A percentile compares a stretch with the other conserved stretches of the same genome.
Evolutionary conservation across 2,888 invertebrate genomes (phyloP).

Genomic region (Pseudococcus longispinus): DNA sequence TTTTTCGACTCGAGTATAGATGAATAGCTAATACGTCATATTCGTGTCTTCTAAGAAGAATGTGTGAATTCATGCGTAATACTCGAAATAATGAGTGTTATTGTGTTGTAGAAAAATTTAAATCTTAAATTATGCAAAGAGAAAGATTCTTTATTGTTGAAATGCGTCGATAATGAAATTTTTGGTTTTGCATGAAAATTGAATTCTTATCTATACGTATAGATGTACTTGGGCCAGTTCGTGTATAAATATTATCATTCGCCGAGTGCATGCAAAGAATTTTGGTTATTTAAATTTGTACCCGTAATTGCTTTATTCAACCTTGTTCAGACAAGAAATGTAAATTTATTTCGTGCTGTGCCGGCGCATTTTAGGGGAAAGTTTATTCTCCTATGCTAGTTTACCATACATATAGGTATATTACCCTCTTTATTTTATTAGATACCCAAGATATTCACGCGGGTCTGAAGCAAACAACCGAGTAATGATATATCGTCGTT

Average conservation of each 20-base stretch:
- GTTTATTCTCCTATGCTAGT: neutral
- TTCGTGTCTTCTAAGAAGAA: neutral
- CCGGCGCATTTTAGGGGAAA: neutral
- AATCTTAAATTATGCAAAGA: neutral
- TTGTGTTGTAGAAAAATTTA: neutral
- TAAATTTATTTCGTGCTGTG: neutral
- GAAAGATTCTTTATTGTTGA: neutral
- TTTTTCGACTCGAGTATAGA: neutral
- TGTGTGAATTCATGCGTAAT: neutral
- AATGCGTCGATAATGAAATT: neutral
- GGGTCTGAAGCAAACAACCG: too few species aligned
- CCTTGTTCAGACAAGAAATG: neutral
- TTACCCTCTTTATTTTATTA: neutral
- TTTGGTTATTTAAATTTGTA: constrained; percentile 8
- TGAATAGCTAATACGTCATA: neutral
- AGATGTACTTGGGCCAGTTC: neutral
- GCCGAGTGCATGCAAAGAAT: neutral
- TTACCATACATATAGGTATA: neutral
- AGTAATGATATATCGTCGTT: too few species aligned
- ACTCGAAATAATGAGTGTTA: neutral
- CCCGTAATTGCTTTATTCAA: neutral
- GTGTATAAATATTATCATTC: neutral
- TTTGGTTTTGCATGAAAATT: neutral
- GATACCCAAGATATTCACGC: too few species aligned
- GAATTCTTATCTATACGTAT: neutral